Percentiles rank a stretch among this genome's conserved stretches.
Evolutionary conservation across 1,140 invertebrate species (phyloP).

Genomic region (Heliconius himera): DNA sequence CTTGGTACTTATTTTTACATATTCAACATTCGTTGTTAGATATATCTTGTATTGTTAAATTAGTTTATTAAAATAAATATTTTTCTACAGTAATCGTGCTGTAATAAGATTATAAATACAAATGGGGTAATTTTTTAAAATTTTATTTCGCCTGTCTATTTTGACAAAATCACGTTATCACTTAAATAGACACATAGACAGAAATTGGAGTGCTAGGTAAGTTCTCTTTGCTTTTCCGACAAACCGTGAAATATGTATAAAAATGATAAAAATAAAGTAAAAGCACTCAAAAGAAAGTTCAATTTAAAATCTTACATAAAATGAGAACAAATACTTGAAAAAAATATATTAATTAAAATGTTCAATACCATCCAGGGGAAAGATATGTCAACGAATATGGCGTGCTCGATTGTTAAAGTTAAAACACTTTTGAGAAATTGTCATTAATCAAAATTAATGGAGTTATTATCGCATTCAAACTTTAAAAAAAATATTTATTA

Average conservation of each 20-base stretch:
- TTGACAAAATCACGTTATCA: background rate
- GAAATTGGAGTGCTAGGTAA: no score
- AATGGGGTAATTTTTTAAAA: no score
- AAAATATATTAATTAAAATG: constrained; percentile 70
- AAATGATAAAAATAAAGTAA: background rate
- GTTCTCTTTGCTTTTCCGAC: no score
- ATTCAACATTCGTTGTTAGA: background rate
- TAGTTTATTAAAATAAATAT: background rate
- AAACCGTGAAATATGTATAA: background rate
- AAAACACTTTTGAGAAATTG: constrained; percentile 79
- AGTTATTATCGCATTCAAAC: constrained; percentile 79
- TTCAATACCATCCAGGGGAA: constrained; percentile 53
- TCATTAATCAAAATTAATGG: constrained; percentile 81
- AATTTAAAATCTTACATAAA: constrained; percentile 30
- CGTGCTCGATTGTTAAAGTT: constrained; percentile 51
- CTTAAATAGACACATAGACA: background rate
- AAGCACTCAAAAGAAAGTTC: background rate
- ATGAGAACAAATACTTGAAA: constrained; percentile 66
- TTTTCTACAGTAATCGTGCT: no score
- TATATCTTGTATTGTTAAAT: constrained; percentile 18
- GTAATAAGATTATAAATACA: no score
- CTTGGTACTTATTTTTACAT: constrained; percentile 4
- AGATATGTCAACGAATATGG: constrained; percentile 54
- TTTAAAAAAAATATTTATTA: constrained; percentile 80
- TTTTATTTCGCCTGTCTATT: background rate